Base-by-base conservation (phyloP, 2,888 invertebrate genomes). In the Drosophila rellima region DNA sequence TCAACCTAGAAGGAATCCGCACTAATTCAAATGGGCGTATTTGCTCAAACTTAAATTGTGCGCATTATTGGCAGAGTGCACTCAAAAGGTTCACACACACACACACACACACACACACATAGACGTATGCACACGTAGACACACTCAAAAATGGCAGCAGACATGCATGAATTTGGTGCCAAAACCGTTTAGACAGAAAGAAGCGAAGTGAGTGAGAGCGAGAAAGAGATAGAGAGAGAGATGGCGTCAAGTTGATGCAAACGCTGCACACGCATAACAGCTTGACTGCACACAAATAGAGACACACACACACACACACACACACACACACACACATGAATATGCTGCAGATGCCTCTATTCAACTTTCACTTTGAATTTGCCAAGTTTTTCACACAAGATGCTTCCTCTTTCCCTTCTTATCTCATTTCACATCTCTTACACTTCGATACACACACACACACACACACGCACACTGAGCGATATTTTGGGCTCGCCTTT, bases 61-160 rank as follows among this genome's bases (percentile, higher is more conserved):
- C 89, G 87, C 87, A 83, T 85, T 88, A 88, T 85, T 88, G 84
- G 82, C 89, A 81, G 65, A 88, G 86, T 84, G 87, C 89, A 85
- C 84, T 78, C 84, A 85, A 65, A 39, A 74, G 63, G 54, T 40
- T 50, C 70, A 54, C 57, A 54, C 67, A 62, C 59, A 52, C 35
- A 59, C 63, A 61, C 50, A 59, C 57, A 35, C 62, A 47, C 33
- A 35, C 29, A 40, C 37, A 26, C 5, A 26, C 26, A 26, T 26
- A 26, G 26, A 26, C 23, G 6, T 23, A 23, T 23, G 5, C 23
- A 45, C 23, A 48, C 44, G n/a, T 31, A 48, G n/a, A 33, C 37
- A 39, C 35, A 47, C 50, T 63, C 42, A 37, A 59, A 59, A 60
- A 67, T 74, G 61, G 82, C 70, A 54, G 63, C 47, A 74, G 80